Evolutionary conservation across 2,888 invertebrate species (phyloP), one percentile per base, ranked within the genome.

Genomic region (Andrena bicolor): DNA sequence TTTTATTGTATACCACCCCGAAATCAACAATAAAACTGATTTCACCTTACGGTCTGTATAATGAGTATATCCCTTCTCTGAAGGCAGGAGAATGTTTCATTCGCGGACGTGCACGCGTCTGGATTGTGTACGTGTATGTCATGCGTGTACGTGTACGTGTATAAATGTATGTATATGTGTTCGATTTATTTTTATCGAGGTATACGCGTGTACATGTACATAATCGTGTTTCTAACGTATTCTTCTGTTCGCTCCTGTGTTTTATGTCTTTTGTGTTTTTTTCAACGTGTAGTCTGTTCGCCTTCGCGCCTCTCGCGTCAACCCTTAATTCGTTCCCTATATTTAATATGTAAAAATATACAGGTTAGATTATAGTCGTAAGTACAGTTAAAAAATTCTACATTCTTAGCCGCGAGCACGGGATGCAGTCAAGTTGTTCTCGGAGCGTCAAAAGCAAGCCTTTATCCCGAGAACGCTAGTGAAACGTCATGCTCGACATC

Each of bases 291-390:
- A 83, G 81, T 56, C 78, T 73, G 78, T 66, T 80, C 83, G 76
- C 81, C 79, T 77, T 83, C 82, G 85, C 86, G 80, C 80, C 82
- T 83, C 63, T 78, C 71, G 76, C 82, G 76, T 82, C 75, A 69
- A 84, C 73, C 78, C 76, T 79, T 83, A 81, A 86, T 86, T 88
- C 87, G 78, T 81, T 81, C 76, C 79, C 85, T 83, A 90, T 87
- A 84, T 88, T 90, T 88, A 89, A 88, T 88, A 90, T 92, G 92
- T 92, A 92, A 93, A 93, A 93, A 93, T 92, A 93, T 93, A 93
- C 93, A 92, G 91, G 88, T 91, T 91, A 90, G 89, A 86, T 92
- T 92, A 92, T 92, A 92, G 88, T 92, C 91, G 90, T 91, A 90
- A 90, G 91, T 90, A 91, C 90, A 91, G 90, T 91, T 86, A 84